phyloP scores from a whole-genome alignment of 2,113 vertebrate genomes.

The Entomyzon cyanotis region DNA sequence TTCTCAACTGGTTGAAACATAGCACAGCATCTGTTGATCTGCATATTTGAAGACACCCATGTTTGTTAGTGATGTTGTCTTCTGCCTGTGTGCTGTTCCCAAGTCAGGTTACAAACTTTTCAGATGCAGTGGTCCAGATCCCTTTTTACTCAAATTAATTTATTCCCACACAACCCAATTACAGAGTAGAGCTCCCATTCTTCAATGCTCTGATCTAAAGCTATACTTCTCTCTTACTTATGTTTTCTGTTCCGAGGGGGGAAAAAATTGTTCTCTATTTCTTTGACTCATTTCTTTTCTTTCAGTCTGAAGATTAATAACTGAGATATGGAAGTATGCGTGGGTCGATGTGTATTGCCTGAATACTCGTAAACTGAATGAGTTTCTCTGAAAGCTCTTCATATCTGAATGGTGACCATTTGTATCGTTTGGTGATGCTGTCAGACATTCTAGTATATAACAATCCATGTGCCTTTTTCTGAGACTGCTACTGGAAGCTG shows the following conservation, averaged over 20 bases:
- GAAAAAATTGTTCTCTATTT: neutral
- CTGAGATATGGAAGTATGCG: neutral
- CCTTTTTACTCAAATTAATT: neutral
- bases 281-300: neutral
- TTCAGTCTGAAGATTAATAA: slow-evolving; percentile 15
- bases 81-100: neutral
- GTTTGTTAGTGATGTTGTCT: neutral
- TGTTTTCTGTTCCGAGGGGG: neutral
- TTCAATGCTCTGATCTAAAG: neutral
- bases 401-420: neutral
- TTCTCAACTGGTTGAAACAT: neutral
- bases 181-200: neutral
- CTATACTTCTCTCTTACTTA: neutral
- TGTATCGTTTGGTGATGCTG: neutral
- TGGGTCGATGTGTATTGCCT: neutral
- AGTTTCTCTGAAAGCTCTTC: neutral
- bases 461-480: slow-evolving; percentile 1
- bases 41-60: neutral
- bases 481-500: neutral
- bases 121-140: neutral
- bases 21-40: neutral
- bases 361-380: neutral
- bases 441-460: neutral
- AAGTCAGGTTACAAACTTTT: slow-evolving; percentile 15
- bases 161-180: neutral